These are phyloP conservation scores for Anagrus nilaparvatae DNA, from an alignment of 1,140 invertebrate species.

Conservation along the genomic window DNA sequence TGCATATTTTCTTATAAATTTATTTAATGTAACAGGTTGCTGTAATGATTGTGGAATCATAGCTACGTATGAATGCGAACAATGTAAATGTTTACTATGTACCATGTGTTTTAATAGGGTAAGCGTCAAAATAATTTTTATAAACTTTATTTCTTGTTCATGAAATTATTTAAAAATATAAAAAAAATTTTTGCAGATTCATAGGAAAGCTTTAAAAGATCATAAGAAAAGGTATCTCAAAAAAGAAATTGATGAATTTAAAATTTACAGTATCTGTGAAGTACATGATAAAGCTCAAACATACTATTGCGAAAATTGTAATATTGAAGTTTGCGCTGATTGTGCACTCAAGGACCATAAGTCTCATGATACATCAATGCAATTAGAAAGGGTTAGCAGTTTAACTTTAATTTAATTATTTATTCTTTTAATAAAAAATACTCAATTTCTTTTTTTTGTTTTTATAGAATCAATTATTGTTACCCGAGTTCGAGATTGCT, in stretches of 20 bases:
- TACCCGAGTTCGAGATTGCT: constrained; percentile 10
- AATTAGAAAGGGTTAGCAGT: constrained; percentile 21
- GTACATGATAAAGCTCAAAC: constrained; percentile 14
- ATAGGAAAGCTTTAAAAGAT: constrained; percentile 22
- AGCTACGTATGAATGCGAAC: constrained; percentile 19
- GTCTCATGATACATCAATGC: constrained; percentile 18
- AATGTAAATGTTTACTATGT: constrained; percentile 28
- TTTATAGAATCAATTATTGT: constrained; percentile 20
- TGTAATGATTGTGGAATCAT: constrained; percentile 27
- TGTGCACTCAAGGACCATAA: constrained; percentile 32
- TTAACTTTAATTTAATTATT: constrained; percentile 4
- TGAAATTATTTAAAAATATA: constrained; percentile 2
- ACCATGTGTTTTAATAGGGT: constrained; percentile 29
- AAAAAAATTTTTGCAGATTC: constrained; percentile 23
- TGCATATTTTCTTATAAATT: constrained; percentile 7
- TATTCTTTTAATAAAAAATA: not conserved
- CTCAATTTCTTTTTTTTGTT: constrained; percentile 8
- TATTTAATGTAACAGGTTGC: constrained; percentile 19
- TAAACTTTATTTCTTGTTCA: not conserved
- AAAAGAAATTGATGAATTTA: constrained; percentile 5
- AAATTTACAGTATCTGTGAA: constrained; percentile 14
- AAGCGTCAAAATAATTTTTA: constrained; percentile 12
- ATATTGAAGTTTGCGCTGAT: constrained; percentile 26
- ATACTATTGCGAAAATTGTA: constrained; percentile 35
- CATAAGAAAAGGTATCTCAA: constrained; percentile 17